Evolutionary conservation across 2,113 vertebrate species (phyloP).

Genomic region (Arvicanthis niloticus): DNA sequence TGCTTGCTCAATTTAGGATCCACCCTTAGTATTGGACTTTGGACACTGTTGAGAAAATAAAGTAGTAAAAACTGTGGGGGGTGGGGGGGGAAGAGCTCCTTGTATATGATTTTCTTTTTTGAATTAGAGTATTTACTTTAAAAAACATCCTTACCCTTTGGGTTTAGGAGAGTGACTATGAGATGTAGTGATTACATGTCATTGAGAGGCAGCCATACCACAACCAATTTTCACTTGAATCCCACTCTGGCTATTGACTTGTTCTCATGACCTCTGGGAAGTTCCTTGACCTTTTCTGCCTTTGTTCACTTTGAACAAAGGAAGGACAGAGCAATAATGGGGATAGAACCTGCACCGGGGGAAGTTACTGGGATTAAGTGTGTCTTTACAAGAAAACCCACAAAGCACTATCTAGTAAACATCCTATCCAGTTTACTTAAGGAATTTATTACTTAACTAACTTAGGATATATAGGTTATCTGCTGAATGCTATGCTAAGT

Average conservation of each 20-base stretch:
- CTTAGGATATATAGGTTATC: conserved; percentile 5
- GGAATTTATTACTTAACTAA: not conserved
- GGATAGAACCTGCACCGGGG: not conserved
- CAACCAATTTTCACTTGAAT: conserved; percentile 52
- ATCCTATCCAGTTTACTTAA: not conserved
- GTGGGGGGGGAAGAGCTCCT: not conserved
- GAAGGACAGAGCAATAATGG: not conserved
- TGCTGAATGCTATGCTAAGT: not conserved
- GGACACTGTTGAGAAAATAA: conserved; percentile 22
- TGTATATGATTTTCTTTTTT: not conserved
- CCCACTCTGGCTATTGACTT: conserved; percentile 3
- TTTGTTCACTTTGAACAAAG: conserved; percentile 49
- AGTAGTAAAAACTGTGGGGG: not conserved
- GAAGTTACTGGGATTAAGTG: conserved; percentile 8
- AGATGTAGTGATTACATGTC: conserved; percentile 44
- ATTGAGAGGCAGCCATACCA: not conserved
- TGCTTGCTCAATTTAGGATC: conserved; percentile 54
- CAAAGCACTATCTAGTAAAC: conserved; percentile 34
- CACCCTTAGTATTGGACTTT: conserved; percentile 18
- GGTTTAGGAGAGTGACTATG: conserved; percentile 28
- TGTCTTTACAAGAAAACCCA: not conserved
- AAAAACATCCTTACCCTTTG: conserved; percentile 42
- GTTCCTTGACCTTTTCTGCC: conserved; percentile 48
- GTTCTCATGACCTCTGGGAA: conserved; percentile 50
- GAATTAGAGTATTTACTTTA: conserved; percentile 44